Percentiles rank a stretch among this genome's conserved stretches.
Evolutionary conservation across 2,888 invertebrate species (phyloP).

Genomic region (Biston betularia): DNA sequence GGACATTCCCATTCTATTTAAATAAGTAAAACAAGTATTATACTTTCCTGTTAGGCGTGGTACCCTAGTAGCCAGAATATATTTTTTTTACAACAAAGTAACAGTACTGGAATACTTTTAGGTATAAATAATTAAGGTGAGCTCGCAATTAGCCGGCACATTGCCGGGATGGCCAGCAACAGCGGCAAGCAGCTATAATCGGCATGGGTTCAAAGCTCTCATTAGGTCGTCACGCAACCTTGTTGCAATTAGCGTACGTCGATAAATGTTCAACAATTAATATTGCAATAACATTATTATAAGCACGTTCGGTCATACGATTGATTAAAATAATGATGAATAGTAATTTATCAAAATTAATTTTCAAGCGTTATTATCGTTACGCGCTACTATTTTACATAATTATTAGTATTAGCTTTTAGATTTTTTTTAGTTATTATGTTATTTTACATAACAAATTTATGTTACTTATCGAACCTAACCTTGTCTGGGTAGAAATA

Average conservation of each 20-base stretch:
- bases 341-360: not conserved
- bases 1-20: not conserved
- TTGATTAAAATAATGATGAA: not conserved
- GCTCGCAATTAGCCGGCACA: slow-evolving; percentile 21
- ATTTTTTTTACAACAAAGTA: not conserved
- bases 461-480: too few species aligned
- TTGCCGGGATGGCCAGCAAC: slow-evolving; percentile 44
- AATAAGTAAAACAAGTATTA: not conserved
- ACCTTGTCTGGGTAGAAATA: too few species aligned
- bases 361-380: not conserved
- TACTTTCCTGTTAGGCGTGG: slow-evolving; percentile 10
- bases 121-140: slow-evolving; percentile 4
- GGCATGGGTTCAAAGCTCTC: slow-evolving; percentile 57
- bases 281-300: slow-evolving; percentile 31
- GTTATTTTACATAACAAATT: too few species aligned
- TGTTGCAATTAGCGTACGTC: slow-evolving; percentile 42
- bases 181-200: not conserved
- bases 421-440: too few species aligned
- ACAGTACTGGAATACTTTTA: not conserved
- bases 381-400: too few species aligned
- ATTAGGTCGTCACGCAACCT: slow-evolving; percentile 52
- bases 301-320: not conserved
- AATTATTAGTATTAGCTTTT: too few species aligned
- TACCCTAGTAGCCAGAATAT: too few species aligned
- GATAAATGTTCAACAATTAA: slow-evolving; percentile 39